Evolutionary conservation across 2,113 vertebrate species (phyloP).

Genomic region (Prochilodus magdalenae): DNA sequence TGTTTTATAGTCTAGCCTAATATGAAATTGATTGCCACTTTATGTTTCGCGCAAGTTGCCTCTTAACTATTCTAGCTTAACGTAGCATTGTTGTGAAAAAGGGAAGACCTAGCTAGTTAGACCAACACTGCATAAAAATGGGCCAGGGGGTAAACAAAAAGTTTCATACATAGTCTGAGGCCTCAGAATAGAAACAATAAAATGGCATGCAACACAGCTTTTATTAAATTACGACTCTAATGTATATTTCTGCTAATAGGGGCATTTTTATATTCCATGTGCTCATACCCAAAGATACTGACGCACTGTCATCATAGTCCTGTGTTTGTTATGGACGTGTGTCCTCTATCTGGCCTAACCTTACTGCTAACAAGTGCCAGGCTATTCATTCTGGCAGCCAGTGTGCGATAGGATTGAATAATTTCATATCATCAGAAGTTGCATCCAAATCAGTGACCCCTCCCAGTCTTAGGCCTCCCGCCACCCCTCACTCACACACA

Average conservation of each 20-base stretch:
- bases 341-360: conserved; percentile 46
- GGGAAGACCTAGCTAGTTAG: no score
- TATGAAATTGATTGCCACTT: no score
- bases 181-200: no score
- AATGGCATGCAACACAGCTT: no score
- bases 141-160: no score
- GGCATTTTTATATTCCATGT: conserved; percentile 46
- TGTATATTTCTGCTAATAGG: neutral
- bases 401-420: conserved; percentile 62
- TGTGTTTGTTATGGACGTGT: conserved; percentile 18
- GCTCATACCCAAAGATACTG: conserved; percentile 17
- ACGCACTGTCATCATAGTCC: neutral
- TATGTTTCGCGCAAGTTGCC: no score
- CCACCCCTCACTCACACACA: conserved; percentile 54
- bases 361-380: conserved; percentile 29
- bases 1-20: no score
- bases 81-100: no score
- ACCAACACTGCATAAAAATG: no score
- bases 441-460: conserved; percentile 54
- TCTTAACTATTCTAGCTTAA: no score
- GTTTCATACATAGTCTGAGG: no score
- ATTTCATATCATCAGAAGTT: conserved; percentile 62
- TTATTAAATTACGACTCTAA: neutral
- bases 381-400: conserved; percentile 14
- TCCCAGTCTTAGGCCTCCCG: conserved; percentile 53